Evolutionary conservation across 2,888 invertebrate species (phyloP).

Genomic region (Ptychoptera albimana): DNA sequence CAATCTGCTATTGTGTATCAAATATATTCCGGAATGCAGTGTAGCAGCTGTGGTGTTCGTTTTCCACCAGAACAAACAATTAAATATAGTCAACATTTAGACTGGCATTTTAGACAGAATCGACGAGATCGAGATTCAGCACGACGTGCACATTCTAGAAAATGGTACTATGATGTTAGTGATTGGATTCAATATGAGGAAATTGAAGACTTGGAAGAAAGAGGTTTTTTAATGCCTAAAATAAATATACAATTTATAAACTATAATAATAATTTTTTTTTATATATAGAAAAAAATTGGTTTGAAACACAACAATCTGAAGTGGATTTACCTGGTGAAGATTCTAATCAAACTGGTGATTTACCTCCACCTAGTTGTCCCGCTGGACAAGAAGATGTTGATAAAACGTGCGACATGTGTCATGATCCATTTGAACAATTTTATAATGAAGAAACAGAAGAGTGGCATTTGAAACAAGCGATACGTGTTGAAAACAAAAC

Average conservation of each 20-base stretch:
- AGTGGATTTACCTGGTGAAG: slow-evolving; percentile 37
- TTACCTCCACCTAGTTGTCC: slow-evolving; percentile 53
- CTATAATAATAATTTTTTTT: too few relatives aligned
- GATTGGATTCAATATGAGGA: slow-evolving; percentile 95
- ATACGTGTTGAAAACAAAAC: slow-evolving; percentile 55
- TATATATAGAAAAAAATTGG: slow-evolving; percentile 55
- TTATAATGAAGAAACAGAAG: slow-evolving; percentile 93
- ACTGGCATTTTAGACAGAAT: slow-evolving; percentile 98
- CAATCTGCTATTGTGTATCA: slow-evolving; percentile 52
- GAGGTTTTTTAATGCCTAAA: slow-evolving; percentile 18
- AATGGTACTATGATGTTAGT: slow-evolving; percentile 78
- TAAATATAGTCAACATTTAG: slow-evolving; percentile 87
- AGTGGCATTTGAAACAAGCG: slow-evolving; percentile 87
- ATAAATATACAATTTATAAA: too few relatives aligned
- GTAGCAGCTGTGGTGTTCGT: slow-evolving; percentile 88
- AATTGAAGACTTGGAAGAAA: slow-evolving; percentile 77
- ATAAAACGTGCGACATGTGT: slow-evolving; percentile 72
- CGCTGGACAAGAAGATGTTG: slow-evolving; percentile 45
- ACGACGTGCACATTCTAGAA: slow-evolving; percentile 64
- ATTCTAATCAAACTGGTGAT: slow-evolving; percentile 37
- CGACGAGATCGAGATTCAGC: slow-evolving; percentile 72
- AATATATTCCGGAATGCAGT: slow-evolving; percentile 85
- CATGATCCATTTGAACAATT: slow-evolving; percentile 87
- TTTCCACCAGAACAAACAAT: slow-evolving; percentile 82
- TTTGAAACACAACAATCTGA: slow-evolving; percentile 56